These are phyloP conservation scores for Acronicta aceris DNA, from an alignment of 2,888 invertebrate genomes.

Conservation along the genomic window DNA sequence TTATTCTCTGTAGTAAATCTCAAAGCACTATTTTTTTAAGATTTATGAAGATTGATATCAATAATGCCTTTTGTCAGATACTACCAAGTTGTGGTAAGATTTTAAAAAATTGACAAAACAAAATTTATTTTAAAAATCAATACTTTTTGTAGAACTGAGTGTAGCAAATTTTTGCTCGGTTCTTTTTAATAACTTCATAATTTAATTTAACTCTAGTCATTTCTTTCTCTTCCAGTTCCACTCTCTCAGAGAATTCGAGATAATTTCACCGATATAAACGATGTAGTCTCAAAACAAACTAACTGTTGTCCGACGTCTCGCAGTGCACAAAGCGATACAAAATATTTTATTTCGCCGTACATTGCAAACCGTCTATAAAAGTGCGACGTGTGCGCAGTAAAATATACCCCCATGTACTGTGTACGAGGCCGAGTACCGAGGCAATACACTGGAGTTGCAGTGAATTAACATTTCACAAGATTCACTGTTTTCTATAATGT, in stretches of 20 bases:
- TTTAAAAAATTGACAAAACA: too few relatives aligned
- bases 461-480: conserved; percentile 31
- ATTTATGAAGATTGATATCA: conserved; percentile 34
- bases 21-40: conserved; percentile 15
- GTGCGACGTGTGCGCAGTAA: conserved; percentile 43
- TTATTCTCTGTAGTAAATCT: conserved; percentile 22
- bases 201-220: not conserved
- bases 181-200: too few relatives aligned
- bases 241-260: too few relatives aligned
- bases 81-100: too few relatives aligned
- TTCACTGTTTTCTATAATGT: not conserved
- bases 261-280: conserved; percentile 1
- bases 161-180: too few relatives aligned
- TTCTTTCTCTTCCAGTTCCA: not conserved
- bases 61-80: too few relatives aligned
- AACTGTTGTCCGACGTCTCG: conserved; percentile 15
- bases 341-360: conserved; percentile 37
- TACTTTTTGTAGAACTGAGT: too few relatives aligned
- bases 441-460: conserved; percentile 1
- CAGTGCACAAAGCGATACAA: conserved; percentile 23
- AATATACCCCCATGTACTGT: conserved; percentile 29
- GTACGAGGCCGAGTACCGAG: too few relatives aligned
- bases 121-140: too few relatives aligned
- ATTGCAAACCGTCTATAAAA: conserved; percentile 45
- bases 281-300: conserved; percentile 14